phyloP scores from a whole-genome alignment of 2,797 vertebrate genomes.

The Pitangus sulphuratus region DNA sequence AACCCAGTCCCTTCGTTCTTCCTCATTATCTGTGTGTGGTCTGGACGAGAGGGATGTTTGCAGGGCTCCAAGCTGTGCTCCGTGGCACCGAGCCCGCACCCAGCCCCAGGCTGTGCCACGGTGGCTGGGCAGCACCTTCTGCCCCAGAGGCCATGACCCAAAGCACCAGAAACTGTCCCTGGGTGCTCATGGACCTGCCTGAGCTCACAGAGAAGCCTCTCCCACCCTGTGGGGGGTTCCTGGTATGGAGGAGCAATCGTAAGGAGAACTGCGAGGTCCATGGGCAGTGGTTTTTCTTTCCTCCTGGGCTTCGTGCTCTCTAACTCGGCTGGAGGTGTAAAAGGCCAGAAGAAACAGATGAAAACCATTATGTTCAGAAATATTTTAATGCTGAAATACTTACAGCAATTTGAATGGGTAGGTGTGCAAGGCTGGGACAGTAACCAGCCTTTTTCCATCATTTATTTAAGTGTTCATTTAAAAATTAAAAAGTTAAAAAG shows the following conservation, averaged over 20 bases:
- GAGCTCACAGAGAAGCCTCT: accelerated
- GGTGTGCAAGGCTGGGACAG: not conserved
- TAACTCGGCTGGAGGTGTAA: not conserved
- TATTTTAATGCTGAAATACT: not conserved
- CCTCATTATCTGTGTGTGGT: accelerated
- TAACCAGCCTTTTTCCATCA: not conserved
- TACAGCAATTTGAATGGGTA: not conserved
- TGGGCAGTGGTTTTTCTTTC: not conserved
- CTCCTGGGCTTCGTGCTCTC: not conserved
- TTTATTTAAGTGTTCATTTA: not conserved
- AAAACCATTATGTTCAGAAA: not conserved
- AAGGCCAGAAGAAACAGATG: not conserved
- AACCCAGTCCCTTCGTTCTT: not conserved
- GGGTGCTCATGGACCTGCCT: not conserved
- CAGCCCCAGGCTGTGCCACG: accelerated
- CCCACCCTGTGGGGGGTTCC: not conserved
- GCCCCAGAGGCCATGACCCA: not conserved
- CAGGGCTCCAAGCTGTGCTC: not conserved
- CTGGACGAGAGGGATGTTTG: accelerated
- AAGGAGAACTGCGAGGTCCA: not conserved
- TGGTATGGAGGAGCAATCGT: accelerated
- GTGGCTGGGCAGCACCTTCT: not conserved
- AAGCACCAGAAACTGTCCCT: not conserved
- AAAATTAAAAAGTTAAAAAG: not conserved
- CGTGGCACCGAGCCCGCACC: accelerated